Base-by-base conservation (phyloP, 2,113 vertebrate species). In the Diphyllodes magnificus region DNA sequence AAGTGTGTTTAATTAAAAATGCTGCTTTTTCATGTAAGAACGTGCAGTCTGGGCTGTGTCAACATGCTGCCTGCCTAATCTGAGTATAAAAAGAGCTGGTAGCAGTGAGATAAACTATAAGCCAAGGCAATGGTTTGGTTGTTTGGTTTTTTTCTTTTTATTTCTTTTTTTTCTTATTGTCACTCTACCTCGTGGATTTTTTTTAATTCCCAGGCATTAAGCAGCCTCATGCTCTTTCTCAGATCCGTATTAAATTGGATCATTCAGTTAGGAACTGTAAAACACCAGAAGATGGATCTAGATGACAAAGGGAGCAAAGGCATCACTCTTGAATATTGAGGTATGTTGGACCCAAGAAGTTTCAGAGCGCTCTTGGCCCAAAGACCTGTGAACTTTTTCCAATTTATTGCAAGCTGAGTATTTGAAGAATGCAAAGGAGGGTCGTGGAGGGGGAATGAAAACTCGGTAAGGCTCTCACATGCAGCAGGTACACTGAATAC, bases 1-100 rank as follows among this genome's bases (percentile, higher is more conserved):
- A 11, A 94, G 10, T 22, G 24, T 28, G 37, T 92, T 92, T 89
- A 90, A 95, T 96, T 90, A 79, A 93, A 95, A 93, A 73, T 31
- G 28, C 35, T 93, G 72, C 27, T 92, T 88, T 96, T 94, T 91
- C 23, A 84, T 93, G 65, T 85, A 69, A 79, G 65, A 70, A 86
- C 10, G 28, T 9, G 17, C 33, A 80, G 37, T 79, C 75, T 73
- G 25, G 64, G 69, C 28, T 83, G 50, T 61, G 66, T 80, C 66
- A 92, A 91, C 57, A 86, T 14, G 27, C 82, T 75, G 65, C 78
- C 66, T 91, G 80, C 49, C 73, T 94, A 82, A 93, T 59, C 28
- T 6, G 49, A 66, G 25, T 16, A 54, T 4, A 76, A 88, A 73
- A 75, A 78, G 54, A 78, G 30, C 84, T 92, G 64, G 69, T 64